phyloP scores from a whole-genome alignment of 2,797 vertebrate genomes.

The Lacerta viridis region DNA sequence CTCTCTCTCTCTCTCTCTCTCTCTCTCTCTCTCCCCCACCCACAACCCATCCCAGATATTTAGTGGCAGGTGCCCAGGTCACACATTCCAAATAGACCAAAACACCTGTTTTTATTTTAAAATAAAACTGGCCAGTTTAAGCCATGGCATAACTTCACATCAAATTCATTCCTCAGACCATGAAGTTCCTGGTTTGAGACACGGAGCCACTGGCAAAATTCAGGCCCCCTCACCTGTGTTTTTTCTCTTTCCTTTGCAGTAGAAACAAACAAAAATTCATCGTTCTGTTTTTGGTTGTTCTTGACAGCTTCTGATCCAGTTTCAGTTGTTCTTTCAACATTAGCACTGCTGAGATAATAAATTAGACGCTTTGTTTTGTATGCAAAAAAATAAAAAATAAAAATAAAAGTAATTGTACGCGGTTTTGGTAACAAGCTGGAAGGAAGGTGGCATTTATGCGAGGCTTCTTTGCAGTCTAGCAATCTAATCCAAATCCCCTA shows the following conservation, averaged over 20 bases:
- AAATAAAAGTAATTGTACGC: conserved; percentile 24
- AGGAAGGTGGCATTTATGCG: conserved; percentile 37
- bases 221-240: background rate
- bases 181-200: background rate
- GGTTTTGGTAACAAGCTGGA: conserved; percentile 34
- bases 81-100: background rate
- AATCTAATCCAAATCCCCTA: conserved; percentile 37
- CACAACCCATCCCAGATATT: background rate
- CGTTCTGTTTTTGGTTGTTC: conserved; percentile 3
- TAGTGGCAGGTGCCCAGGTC: too few species aligned
- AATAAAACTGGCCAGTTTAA: background rate
- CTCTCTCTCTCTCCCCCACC: background rate
- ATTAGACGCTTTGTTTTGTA: conserved; percentile 39
- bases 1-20: background rate
- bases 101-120: background rate
- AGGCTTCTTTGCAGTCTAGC: conserved; percentile 17
- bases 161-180: too few species aligned
- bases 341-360: conserved; percentile 10
- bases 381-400: conserved; percentile 19
- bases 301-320: conserved; percentile 17
- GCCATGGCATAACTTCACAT: background rate
- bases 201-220: background rate
- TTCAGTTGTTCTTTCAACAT: background rate
- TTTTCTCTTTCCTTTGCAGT: background rate
- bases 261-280: background rate